Base-by-base conservation (phyloP, 2,797 vertebrate species). In the Arremon aurantiirostris region DNA sequence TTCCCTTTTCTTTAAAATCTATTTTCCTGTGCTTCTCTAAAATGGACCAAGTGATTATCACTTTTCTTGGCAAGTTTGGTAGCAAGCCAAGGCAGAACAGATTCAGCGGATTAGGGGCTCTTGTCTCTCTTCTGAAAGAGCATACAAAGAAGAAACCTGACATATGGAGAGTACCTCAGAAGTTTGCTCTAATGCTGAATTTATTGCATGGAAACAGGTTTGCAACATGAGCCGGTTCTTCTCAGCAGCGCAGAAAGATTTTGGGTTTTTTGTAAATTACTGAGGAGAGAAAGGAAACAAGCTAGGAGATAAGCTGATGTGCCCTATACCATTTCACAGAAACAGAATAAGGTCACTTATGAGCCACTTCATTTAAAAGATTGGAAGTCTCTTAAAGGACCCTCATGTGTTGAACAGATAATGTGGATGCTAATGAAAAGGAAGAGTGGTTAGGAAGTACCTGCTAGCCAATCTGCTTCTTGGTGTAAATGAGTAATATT, bases 381-480 rank as follows among this genome's bases (percentile, higher is more conserved):
- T 69, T 66, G 75, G 59, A 94, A 93, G 86, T 95, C 37, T 94
- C 82, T 97, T 92, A 57, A 72, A 96, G 93, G 64, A 90, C 50
- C 86, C 55, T 77, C 89, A 82, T 96, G 77, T 94, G 56, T 96
- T 97, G 96, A 95, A 86, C 80, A 97, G 93, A 90, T 90, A 96
- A 93, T 86, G 79, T 94, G 90, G 92, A 88, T 97, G 30, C 93
- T 95, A 97, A 96, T 95, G 93, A 96, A 97, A 96, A 89, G 76
- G 75, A 97, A 94, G 95, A 97, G 76, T 93, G 92, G 97, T 97
- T 96, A 96, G 97, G 86, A 93, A 82, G 94, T 96, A 80, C 96
- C 97, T 96, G 34, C 81, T 96, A 97, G 91, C 95, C 98, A 97
- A 97, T 97, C 95, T 98, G 95, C 95, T 97, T 97, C 95, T 91